Evolutionary conservation across 1,140 invertebrate genomes (phyloP).

Genomic region (Zeugodacus cucurbitae): DNA sequence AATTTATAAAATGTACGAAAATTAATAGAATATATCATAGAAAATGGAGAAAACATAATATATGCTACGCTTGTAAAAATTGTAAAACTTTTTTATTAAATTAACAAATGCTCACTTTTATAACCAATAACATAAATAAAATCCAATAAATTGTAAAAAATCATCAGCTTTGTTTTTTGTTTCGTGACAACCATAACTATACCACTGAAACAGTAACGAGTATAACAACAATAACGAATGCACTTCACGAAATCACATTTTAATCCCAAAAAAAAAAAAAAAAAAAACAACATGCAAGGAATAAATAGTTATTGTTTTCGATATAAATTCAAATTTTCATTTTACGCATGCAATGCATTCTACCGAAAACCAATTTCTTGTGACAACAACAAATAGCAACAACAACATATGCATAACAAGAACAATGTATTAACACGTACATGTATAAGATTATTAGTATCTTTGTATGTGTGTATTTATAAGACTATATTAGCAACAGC

Average conservation of each 20-base stretch:
- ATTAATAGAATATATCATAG: no score
- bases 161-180: background rate
- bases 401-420: background rate
- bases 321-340: constrained; percentile 61
- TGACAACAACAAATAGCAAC: constrained; percentile 42
- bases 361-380: constrained; percentile 61
- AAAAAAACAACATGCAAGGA: constrained; percentile 41
- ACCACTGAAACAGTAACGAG: background rate
- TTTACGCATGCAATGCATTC: constrained; percentile 52
- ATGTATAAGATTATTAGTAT: background rate
- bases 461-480: background rate
- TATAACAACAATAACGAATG: background rate
- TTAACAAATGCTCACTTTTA: no score
- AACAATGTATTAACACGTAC: background rate
- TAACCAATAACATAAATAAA: background rate
- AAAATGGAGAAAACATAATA: no score
- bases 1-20: no score
- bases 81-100: no score
- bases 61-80: no score
- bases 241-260: constrained; percentile 49
- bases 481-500: background rate
- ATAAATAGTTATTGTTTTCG: constrained; percentile 45
- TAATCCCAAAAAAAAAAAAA: constrained; percentile 39
- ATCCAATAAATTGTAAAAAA: background rate
- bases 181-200: background rate